phyloP scores from a whole-genome alignment of 2,888 invertebrate genomes.

The Ischnus inquisitorius region DNA sequence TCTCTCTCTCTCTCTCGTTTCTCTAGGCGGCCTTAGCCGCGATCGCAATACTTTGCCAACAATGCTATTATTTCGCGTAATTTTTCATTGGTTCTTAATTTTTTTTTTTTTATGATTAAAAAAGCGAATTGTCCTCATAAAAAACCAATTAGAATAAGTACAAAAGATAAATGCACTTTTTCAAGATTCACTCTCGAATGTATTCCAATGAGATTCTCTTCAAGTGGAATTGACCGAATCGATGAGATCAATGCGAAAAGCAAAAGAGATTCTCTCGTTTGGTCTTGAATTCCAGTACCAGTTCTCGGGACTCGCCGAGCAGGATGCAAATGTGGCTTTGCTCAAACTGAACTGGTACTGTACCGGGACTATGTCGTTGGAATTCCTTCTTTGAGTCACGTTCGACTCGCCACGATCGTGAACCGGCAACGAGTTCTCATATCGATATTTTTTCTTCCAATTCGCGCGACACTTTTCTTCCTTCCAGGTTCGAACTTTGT shows the following conservation, averaged over 20 bases:
- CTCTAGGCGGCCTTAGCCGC: constrained; percentile 14
- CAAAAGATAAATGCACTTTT: background rate
- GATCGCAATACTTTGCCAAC: constrained; percentile 21
- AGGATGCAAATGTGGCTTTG: constrained; percentile 66
- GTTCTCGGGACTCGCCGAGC: constrained; percentile 57
- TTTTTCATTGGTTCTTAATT: background rate
- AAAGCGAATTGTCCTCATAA: too few species aligned
- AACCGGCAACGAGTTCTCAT: constrained; percentile 22
- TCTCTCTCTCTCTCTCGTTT: constrained; percentile 37
- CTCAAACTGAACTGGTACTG: constrained; percentile 48
- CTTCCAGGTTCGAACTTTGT: background rate
- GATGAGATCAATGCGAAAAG: constrained; percentile 44
- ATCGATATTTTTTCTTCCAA: constrained; percentile 1
- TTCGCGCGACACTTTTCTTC: background rate
- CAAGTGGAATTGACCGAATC: background rate
- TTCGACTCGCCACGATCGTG: constrained; percentile 42
- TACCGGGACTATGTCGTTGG: constrained; percentile 12
- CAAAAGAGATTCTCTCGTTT: constrained; percentile 59
- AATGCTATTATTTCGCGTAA: background rate
- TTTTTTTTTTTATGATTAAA: background rate
- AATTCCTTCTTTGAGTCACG: constrained; percentile 54
- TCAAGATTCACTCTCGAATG: background rate
- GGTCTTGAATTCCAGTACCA: constrained; percentile 67
- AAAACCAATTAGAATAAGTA: too few species aligned
- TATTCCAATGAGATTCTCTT: background rate